Evolutionary conservation across 2,888 invertebrate species (phyloP).

Genomic region (Meta bourneti): DNA sequence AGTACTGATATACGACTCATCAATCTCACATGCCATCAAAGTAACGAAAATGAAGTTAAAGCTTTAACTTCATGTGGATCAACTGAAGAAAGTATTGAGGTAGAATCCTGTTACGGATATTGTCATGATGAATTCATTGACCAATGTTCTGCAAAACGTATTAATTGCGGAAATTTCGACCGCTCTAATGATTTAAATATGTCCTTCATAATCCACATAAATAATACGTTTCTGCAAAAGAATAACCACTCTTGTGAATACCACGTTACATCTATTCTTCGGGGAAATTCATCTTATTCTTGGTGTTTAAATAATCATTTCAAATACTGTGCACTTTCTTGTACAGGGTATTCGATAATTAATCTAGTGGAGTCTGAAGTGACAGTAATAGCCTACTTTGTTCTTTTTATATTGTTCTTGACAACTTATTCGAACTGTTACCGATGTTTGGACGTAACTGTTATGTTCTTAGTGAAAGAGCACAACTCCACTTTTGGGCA

Average conservation of each 20-base stretch:
- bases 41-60: neutral
- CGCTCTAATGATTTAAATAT: neutral
- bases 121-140: constrained; percentile 12
- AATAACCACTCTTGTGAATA: neutral
- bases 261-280: neutral
- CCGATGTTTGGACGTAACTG: constrained; percentile 93
- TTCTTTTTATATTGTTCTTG: constrained; percentile 88
- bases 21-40: neutral
- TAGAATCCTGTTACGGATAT: neutral
- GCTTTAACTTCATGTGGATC: neutral
- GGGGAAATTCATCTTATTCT: neutral
- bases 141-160: neutral
- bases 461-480: constrained; percentile 90
- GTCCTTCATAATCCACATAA: neutral
- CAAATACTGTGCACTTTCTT: neutral
- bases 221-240: neutral
- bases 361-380: neutral
- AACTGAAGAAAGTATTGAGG: neutral
- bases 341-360: neutral
- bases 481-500: constrained; percentile 83
- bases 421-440: constrained; percentile 91
- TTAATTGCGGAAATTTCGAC: neutral
- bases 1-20: neutral
- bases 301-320: neutral
- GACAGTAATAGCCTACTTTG: constrained; percentile 77